Evolutionary conservation across 2,797 vertebrate species (phyloP).

Genomic region (Peromyscus eremicus): DNA sequence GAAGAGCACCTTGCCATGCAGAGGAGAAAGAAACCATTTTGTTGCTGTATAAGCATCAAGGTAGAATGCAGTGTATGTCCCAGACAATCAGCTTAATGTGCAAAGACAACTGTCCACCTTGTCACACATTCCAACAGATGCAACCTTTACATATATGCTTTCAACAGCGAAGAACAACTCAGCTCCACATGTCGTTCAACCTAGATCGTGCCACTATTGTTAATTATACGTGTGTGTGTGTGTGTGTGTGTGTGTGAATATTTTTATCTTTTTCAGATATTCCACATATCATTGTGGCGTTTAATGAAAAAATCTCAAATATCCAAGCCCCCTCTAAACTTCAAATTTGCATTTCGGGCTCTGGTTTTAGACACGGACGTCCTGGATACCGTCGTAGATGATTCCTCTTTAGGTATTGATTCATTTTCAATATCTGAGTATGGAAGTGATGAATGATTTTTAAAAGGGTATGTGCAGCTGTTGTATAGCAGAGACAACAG

Average conservation of each 20-base stretch:
- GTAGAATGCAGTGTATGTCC: background rate
- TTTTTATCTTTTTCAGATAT: slow-evolving; percentile 88
- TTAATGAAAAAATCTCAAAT: slow-evolving; percentile 88
- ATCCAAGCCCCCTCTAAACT: slow-evolving; percentile 85
- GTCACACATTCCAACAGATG: background rate
- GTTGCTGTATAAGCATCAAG: background rate
- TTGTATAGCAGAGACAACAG: background rate
- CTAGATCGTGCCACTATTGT: background rate
- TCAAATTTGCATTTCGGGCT: slow-evolving; percentile 88
- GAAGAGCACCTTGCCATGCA: background rate
- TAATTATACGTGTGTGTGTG: background rate
- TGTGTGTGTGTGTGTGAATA: background rate
- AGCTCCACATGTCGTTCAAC: background rate
- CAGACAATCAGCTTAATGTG: background rate
- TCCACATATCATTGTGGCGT: slow-evolving; percentile 90
- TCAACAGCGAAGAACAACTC: background rate
- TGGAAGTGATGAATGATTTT: background rate
- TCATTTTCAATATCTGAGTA: background rate
- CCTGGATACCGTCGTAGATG: slow-evolving; percentile 74
- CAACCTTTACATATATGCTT: background rate
- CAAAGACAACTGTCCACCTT: background rate
- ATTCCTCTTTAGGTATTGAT: slow-evolving; percentile 85
- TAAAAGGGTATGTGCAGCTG: background rate
- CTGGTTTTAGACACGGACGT: slow-evolving; percentile 86
- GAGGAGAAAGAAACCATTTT: background rate